Percentiles rank a stretch among this genome's conserved stretches.
phyloP scores from a whole-genome alignment of 1,140 invertebrate genomes.

The Hylaeus volcanicus region DNA sequence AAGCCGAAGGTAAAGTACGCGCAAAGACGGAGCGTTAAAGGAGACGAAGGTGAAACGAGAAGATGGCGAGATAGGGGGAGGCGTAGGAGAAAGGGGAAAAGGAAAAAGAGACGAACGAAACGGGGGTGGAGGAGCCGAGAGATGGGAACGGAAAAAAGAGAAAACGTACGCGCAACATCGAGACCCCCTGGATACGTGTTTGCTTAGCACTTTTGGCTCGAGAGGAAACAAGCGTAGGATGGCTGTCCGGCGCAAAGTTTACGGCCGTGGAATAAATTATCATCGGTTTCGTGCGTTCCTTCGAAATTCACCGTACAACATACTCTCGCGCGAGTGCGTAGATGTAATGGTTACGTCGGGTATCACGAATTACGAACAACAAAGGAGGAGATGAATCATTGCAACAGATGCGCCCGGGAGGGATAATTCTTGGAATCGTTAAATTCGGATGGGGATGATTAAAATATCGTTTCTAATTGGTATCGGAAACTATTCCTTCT shows the following conservation, averaged over 20 bases:
- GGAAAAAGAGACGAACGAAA: not conserved
- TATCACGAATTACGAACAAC: not conserved
- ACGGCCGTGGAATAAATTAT: constrained; percentile 63
- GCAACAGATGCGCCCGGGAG: not conserved
- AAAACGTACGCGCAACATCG: constrained; percentile 34
- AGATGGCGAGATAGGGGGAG: constrained; percentile 1
- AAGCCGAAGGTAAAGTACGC: not conserved
- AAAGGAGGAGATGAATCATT: constrained; percentile 2
- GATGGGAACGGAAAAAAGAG: not conserved
- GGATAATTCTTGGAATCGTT: not conserved
- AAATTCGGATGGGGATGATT: not conserved
- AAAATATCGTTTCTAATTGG: too few species aligned
- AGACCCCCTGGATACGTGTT: constrained; percentile 58
- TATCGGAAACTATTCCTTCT: too few species aligned
- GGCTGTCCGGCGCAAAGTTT: constrained; percentile 52
- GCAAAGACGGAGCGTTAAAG: not conserved
- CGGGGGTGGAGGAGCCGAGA: too few species aligned
- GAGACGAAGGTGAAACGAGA: not conserved
- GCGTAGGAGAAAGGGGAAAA: not conserved
- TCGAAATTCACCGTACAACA: constrained; percentile 55
- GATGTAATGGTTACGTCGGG: constrained; percentile 17
- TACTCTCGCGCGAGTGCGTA: constrained; percentile 19
- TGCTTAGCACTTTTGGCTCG: constrained; percentile 63
- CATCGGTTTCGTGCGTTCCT: constrained; percentile 54
- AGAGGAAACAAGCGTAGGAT: constrained; percentile 64